Base-by-base conservation (phyloP, 2,888 invertebrate genomes). In the Melanostoma scalare region DNA sequence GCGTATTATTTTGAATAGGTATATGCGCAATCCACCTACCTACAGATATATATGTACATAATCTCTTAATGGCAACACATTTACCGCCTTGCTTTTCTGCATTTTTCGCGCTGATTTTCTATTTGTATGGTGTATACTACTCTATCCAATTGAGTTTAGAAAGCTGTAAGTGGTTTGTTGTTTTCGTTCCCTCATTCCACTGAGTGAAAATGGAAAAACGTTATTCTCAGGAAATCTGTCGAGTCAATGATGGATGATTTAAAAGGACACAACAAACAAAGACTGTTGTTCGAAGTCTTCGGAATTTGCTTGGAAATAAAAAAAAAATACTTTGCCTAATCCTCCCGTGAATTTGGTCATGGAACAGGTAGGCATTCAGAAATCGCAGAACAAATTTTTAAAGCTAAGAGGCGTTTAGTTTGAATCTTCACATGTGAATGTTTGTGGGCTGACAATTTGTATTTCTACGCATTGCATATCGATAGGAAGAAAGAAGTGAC, bases 41-140 rank as follows among this genome's bases (percentile, higher is more conserved):
- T 20, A 20, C 20, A 20, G 1, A 20, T 0, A 20, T 55, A 30
- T 40, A 9, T 40, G 36, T 40, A 65, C 50, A 53, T 44, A 20
- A 36, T 61, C 42, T 48, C 60, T 52, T 44, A 61, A 52, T 46
- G 4, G 20, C 52, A 69, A 69, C 50, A 55, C 50, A 52, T 74
- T 73, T 82, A 46, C 53, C 44, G 72, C 20, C 20, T 20, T 20
- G 42, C 65, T 81, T 76, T 81, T 76, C 76, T 76, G 76, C 67
- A 77, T 81, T 81, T 81, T 77, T 77, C 72, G 76, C 81, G 81
- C 44, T 53, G 71, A 71, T 72, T 76, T 67, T 50, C 60, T n/a
- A 33, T 55, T 76, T 75, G 36, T 42, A 0, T 42, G 5, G 6
- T 42, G 42, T 42, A 20, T 20, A 20, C 20, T 20, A 1, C 20